phyloP scores from a whole-genome alignment of 2,888 invertebrate genomes.

The Megaustenia siamemsis region DNA sequence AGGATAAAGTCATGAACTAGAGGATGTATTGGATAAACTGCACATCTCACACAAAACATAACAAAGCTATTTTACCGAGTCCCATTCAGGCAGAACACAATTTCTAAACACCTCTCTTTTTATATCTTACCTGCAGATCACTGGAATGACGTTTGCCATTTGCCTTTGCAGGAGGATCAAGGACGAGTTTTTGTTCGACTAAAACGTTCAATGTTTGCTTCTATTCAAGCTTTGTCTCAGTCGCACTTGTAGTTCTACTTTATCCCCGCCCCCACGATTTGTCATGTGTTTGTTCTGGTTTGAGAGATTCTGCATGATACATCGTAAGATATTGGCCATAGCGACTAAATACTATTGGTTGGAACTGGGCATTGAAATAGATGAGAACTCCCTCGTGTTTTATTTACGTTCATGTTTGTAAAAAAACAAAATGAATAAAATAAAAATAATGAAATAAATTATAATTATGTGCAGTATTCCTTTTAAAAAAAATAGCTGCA shows the following conservation, averaged over 20 bases:
- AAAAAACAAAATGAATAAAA: no score
- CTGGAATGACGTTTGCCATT: constrained; percentile 74
- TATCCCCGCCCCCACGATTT: constrained; percentile 12
- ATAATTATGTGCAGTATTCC: no score
- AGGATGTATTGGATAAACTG: no score
- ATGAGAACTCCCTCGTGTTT: no score
- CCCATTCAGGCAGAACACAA: not conserved
- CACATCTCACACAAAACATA: not conserved
- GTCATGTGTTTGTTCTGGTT: constrained; percentile 26
- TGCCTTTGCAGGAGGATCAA: constrained; percentile 70
- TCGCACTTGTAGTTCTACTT: constrained; percentile 7
- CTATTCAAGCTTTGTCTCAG: constrained; percentile 11
- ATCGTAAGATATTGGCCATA: not conserved
- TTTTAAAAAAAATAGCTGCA: no score
- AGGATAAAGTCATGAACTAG: no score
- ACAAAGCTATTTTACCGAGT: not conserved
- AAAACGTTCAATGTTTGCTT: constrained; percentile 17
- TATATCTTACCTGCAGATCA: constrained; percentile 63
- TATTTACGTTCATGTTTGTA: no score
- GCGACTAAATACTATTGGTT: no score
- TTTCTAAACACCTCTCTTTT: not conserved
- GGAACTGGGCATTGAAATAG: no score
- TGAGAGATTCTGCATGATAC: no score
- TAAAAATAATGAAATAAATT: no score
- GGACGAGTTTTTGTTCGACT: constrained; percentile 67